Evolutionary conservation across 2,888 invertebrate species (phyloP).

Genomic region (Cetonia aurata): DNA sequence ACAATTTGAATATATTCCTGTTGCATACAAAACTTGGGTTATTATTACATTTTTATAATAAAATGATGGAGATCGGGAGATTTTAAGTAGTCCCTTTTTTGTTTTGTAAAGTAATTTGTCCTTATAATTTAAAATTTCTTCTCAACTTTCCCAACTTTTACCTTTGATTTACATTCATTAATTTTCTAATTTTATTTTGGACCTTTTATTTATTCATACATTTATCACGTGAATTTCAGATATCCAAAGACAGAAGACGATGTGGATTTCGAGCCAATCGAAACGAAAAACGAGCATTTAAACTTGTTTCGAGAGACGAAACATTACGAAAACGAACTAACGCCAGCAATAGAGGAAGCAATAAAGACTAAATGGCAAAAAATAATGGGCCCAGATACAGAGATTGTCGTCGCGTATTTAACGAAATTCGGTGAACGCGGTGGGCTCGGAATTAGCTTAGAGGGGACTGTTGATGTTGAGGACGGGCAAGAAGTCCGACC

Average conservation of each 20-base stretch:
- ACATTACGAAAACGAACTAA: slow-evolving; percentile 62
- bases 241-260: slow-evolving; percentile 64
- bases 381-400: slow-evolving; percentile 82
- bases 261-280: slow-evolving; percentile 58
- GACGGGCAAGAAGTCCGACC: slow-evolving; percentile 96
- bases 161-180: no score
- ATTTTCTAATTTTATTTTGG: slow-evolving; percentile 35
- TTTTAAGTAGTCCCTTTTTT: no score
- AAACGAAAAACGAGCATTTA: slow-evolving; percentile 61
- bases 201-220: slow-evolving; percentile 51
- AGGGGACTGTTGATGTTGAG: slow-evolving; percentile 98
- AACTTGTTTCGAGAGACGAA: slow-evolving; percentile 57
- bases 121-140: no score
- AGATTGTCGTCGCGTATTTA: slow-evolving; percentile 85
- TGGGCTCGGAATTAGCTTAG: slow-evolving; percentile 96
- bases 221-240: slow-evolving; percentile 65
- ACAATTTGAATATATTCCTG: no score
- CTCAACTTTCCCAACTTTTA: neutral
- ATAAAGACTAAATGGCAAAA: slow-evolving; percentile 87
- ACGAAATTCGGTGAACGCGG: slow-evolving; percentile 91
- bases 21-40: no score
- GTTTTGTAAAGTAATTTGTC: no score
- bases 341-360: slow-evolving; percentile 81
- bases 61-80: no score
- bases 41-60: no score